Percentiles rank a stretch among this genome's conserved stretches.
Evolutionary conservation across 2,888 invertebrate species (phyloP).

Genomic region (Melangyna quadrimaculata): DNA sequence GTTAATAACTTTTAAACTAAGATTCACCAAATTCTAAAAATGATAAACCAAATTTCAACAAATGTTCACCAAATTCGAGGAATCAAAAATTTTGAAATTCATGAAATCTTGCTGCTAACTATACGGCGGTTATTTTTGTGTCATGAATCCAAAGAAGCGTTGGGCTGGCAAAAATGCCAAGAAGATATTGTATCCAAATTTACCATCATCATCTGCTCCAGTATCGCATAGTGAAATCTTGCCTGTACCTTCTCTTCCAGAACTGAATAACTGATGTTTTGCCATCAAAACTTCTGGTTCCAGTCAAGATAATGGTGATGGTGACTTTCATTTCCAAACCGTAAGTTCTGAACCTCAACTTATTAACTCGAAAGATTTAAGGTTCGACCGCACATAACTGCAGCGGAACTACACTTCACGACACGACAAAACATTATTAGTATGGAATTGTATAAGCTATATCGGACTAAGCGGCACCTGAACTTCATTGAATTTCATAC

Average conservation of each 20-base stretch:
- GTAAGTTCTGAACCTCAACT: background rate
- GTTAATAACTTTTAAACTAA: too few relatives aligned
- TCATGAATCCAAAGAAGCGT: background rate
- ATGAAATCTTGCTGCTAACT: too few relatives aligned
- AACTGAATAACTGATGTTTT: background rate
- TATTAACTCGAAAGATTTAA: background rate
- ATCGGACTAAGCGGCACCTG: too few relatives aligned
- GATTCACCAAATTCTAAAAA: too few relatives aligned
- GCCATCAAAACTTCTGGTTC: background rate
- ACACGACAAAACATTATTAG: too few relatives aligned
- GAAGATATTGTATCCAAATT: background rate
- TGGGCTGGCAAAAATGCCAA: constrained; percentile 13
- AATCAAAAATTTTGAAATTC: too few relatives aligned
- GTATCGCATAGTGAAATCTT: background rate
- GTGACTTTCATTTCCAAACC: background rate
- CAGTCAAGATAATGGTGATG: background rate
- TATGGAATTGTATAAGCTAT: too few relatives aligned
- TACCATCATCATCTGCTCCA: constrained; percentile 1
- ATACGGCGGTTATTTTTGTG: background rate
- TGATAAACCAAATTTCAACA: too few relatives aligned
- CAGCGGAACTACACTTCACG: too few relatives aligned
- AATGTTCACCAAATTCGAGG: too few relatives aligned
- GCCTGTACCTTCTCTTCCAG: background rate
- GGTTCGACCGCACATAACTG: too few relatives aligned
- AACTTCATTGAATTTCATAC: too few relatives aligned